phyloP scores from a whole-genome alignment of 1,140 invertebrate species.

The Atopsyche davidsoni region DNA sequence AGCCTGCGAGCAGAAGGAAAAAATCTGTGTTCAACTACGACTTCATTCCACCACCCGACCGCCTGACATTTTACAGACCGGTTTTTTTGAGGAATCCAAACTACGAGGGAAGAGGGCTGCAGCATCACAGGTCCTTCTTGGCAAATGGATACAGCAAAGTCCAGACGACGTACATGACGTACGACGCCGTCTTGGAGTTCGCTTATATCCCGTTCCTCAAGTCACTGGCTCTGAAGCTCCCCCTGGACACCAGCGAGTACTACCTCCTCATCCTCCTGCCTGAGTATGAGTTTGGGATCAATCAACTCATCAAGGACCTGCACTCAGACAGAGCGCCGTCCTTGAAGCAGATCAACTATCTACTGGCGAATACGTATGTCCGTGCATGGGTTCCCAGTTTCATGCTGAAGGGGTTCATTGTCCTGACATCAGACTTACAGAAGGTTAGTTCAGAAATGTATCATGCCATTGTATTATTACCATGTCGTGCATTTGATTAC shows the following conservation, averaged over 20 bases:
- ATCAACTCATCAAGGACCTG: conserved; percentile 38
- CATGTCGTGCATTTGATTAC: no score
- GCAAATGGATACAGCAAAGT: conserved; percentile 43
- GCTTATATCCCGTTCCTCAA: conserved; percentile 66
- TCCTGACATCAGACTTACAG: conserved; percentile 68
- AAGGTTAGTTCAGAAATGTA: no score
- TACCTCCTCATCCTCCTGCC: conserved; percentile 58
- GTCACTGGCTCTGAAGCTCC: conserved; percentile 64
- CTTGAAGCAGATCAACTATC: conserved; percentile 58
- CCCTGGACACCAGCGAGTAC: conserved; percentile 62
- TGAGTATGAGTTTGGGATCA: conserved; percentile 42
- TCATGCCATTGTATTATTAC: no score
- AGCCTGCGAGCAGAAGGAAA: conserved; percentile 34
- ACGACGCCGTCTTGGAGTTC: conserved; percentile 67
- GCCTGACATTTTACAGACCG: conserved; percentile 38
- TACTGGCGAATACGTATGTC: conserved; percentile 61
- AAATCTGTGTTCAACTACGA: conserved; percentile 42
- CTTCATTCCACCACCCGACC: conserved; percentile 38
- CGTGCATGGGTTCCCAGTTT: conserved; percentile 71
- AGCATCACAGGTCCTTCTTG: conserved; percentile 37
- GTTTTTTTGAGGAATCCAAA: conserved; percentile 33
- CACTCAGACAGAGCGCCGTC: conserved; percentile 44
- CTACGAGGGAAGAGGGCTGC: conserved; percentile 13
- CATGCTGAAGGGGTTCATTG: conserved; percentile 67
- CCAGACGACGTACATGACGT: conserved; percentile 56